A percentile compares a stretch with the other conserved stretches of the same genome.
phyloP scores from a whole-genome alignment of 2,113 vertebrate species.

The Nymphicus hollandicus region DNA sequence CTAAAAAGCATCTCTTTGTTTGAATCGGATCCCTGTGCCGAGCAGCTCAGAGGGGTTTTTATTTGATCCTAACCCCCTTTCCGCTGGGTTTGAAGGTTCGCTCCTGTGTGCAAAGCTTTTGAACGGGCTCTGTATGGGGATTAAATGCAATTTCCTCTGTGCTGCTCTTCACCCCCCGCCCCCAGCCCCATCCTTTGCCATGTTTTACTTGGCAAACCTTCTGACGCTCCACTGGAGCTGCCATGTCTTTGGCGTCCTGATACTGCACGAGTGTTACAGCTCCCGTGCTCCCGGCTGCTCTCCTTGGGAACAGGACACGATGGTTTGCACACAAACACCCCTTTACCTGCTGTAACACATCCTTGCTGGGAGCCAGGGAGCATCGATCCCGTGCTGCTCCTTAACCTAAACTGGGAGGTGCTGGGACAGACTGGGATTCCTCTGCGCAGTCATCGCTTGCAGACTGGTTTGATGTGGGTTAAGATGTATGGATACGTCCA shows the following conservation, averaged over 20 bases:
- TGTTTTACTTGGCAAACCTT: conserved; percentile 68
- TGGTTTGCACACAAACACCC: neutral
- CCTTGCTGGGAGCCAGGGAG: neutral
- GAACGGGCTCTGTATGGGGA: neutral
- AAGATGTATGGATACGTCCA: neutral
- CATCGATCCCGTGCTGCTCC: accelerated
- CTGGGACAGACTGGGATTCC: neutral
- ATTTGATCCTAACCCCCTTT: conserved; percentile 17
- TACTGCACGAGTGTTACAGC: conserved; percentile 24
- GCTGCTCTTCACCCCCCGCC: neutral
- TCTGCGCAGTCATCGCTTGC: neutral
- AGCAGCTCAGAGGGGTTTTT: conserved; percentile 13
- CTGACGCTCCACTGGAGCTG: conserved; percentile 9
- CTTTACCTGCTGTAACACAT: neutral
- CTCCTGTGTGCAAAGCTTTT: neutral
- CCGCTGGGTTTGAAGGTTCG: neutral
- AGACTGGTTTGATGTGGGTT: neutral
- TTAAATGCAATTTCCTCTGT: conserved; percentile 40
- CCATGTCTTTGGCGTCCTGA: conserved; percentile 15
- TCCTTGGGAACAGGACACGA: neutral
- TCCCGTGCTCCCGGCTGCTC: neutral
- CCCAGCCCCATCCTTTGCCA: neutral
- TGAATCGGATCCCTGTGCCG: neutral
- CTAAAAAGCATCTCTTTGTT: neutral
- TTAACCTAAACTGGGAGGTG: neutral